These are phyloP conservation scores for Conus canariensis DNA, from an alignment of 2,888 invertebrate genomes.

Conservation along the genomic window DNA sequence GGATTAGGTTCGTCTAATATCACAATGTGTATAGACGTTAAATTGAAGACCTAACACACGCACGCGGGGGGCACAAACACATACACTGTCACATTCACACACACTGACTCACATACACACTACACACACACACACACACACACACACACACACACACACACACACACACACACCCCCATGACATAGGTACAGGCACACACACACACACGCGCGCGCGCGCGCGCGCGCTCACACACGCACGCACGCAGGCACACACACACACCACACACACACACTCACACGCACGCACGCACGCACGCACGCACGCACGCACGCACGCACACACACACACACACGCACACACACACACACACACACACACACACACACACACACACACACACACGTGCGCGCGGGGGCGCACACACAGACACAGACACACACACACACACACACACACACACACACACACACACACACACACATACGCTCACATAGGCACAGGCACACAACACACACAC, in stretches of 20 bases:
- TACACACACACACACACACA: slow-evolving; percentile 15
- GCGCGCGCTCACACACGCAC: no score
- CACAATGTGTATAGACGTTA: no score
- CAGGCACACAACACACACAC: slow-evolving; percentile 12
- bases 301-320: no score
- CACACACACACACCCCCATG: slow-evolving; percentile 3
- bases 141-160: slow-evolving; percentile 18
- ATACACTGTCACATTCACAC: neutral
- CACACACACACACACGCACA: no score
- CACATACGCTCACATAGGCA: no score
- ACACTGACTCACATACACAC: neutral
- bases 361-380: neutral
- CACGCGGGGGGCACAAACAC: no score
- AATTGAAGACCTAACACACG: no score
- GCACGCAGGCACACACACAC: slow-evolving; percentile 7
- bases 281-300: no score
- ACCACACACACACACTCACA: neutral
- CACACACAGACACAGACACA: neutral
- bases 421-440: neutral
- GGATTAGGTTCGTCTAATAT: no score
- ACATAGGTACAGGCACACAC: no score
- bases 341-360: no score
- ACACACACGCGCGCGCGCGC: neutral
- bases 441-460: slow-evolving; percentile 11
- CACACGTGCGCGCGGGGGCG: no score